phyloP scores from a whole-genome alignment of 2,888 invertebrate genomes.

The Heteromurus nitidus region DNA sequence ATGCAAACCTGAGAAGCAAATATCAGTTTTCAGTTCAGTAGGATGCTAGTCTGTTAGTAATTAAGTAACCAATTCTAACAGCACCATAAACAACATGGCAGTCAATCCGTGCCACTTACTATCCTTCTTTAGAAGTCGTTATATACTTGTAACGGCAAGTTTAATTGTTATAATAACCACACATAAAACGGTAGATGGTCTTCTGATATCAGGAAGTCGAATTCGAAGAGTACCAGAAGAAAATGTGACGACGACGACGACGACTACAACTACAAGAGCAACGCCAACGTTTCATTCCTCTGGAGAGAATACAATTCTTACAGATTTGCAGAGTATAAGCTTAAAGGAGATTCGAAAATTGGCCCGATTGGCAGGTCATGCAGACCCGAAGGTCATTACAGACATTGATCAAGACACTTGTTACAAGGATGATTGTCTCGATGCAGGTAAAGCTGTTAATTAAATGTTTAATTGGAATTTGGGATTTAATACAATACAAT shows the following conservation, averaged over 20 bases:
- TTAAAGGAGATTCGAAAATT: conserved; percentile 57
- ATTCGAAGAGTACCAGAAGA: background rate
- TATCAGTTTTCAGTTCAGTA: too few relatives aligned
- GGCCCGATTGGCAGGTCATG: conserved; percentile 42
- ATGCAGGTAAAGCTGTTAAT: conserved; percentile 30
- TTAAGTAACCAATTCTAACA: too few relatives aligned
- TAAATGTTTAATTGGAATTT: background rate
- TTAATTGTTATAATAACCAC: too few relatives aligned
- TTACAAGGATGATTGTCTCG: conserved; percentile 47
- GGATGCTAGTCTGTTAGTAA: too few relatives aligned
- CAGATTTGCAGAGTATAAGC: conserved; percentile 26
- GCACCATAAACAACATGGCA: too few relatives aligned
- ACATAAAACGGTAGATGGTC: background rate
- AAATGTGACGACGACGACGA: background rate
- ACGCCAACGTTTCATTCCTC: too few relatives aligned
- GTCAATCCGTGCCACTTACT: too few relatives aligned
- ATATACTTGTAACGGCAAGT: background rate
- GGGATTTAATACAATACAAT: too few relatives aligned
- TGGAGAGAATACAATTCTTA: conserved; percentile 18
- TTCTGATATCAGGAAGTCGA: background rate
- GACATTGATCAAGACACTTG: conserved; percentile 23
- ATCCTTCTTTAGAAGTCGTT: too few relatives aligned
- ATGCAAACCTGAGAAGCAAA: too few relatives aligned
- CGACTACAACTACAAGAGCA: background rate
- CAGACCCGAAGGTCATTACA: conserved; percentile 43